Base-by-base conservation (phyloP, 2,888 invertebrate genomes). In the Bellardia pandia region DNA sequence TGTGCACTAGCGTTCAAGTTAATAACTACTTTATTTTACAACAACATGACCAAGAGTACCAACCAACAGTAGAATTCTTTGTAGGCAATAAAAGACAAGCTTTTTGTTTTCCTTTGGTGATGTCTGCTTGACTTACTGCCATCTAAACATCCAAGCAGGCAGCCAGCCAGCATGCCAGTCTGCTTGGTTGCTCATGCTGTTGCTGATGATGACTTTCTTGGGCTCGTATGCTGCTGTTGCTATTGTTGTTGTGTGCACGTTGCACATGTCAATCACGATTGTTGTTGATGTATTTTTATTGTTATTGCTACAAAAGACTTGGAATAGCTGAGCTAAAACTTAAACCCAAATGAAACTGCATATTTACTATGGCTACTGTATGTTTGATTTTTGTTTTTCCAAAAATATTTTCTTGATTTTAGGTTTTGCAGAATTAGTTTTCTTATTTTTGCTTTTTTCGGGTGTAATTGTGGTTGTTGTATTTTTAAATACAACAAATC, bases 251-350 rank as follows among this genome's bases (percentile, higher is more conserved):
- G 58, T 58, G 71, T 79, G 48, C 69, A 76, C 82, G 81, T 60
- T 85, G 86, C 88, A 86, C 89, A 89, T 89, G 90, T 90, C 89
- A 89, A 90, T 90, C 89, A 89, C 90, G 89, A 89, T 86, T 87
- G 85, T 85, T 88, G 87, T 64, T 77, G 81, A 87, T 87, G 86
- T 56, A 77, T 84, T 81, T 89, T 90, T 89, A 89, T 89, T 89
- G 89, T 89, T 89, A 89, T 89, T 86, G 86, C 87, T 69, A 81
- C 74, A 75, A 88, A 86, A 69, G 69, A 75, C 84, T 81, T 78
- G 37, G 37, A 79, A 78, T 72, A 72, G 45, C 14, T 69, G 40
- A 74, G 79, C 48, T 86, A 77, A 79, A 85, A 79, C 69, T 45
- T 80, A 78, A 48, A 51, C n/a, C 33, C 42, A 85, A 75, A 74